A percentile compares a stretch with the other conserved stretches of the same genome.
These are phyloP conservation scores for Micrastur ruficollis DNA, from an alignment of 2,797 vertebrate genomes.

Conservation along the genomic window DNA sequence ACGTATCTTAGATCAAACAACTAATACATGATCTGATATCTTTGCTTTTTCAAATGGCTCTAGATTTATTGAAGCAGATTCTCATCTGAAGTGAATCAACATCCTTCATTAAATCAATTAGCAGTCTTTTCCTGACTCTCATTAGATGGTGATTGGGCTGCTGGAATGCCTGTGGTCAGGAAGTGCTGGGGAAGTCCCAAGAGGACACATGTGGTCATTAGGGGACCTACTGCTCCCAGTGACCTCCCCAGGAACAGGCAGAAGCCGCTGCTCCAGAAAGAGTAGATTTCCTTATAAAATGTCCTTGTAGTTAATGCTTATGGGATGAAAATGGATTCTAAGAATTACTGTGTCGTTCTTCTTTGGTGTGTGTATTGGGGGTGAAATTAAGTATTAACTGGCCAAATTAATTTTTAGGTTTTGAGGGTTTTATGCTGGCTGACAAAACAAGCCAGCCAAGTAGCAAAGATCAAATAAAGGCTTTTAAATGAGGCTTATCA, in stretches of 20 bases:
- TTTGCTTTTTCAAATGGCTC: background rate
- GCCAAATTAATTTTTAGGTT: background rate
- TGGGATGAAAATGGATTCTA: background rate
- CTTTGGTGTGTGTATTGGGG: background rate
- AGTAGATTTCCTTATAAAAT: background rate
- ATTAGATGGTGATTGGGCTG: background rate
- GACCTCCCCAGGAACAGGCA: background rate
- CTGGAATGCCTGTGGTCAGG: background rate
- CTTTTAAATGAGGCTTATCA: background rate
- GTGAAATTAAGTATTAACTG: background rate
- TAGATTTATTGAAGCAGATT: conserved; percentile 35
- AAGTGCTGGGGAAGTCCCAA: background rate
- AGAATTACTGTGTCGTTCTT: background rate
- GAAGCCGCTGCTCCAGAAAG: background rate
- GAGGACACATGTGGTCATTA: background rate
- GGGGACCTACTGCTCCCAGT: background rate
- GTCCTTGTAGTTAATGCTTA: background rate
- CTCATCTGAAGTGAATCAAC: conserved; percentile 32
- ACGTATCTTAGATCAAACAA: background rate
- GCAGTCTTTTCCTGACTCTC: background rate
- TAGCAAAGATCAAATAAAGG: background rate
- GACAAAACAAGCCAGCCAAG: background rate
- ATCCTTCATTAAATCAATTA: conserved; percentile 31
- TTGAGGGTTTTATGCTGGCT: background rate
- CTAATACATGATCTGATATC: background rate